Base-by-base conservation (phyloP, 30 jellyfish, hydroid and myxozoan species). In the Pseudorhiza aurosa region DNA sequence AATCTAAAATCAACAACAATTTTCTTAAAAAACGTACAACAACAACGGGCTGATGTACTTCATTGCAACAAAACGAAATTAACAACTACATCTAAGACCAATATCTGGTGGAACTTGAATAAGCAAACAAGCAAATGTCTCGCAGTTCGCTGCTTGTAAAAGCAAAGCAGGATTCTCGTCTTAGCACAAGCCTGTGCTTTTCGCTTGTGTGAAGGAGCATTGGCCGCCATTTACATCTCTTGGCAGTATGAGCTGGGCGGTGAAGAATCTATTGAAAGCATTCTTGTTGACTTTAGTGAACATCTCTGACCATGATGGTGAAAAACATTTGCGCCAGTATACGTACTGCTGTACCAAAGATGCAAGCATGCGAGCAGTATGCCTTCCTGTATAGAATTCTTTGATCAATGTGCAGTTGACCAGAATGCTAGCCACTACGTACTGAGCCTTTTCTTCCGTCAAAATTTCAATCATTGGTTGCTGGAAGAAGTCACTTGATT, bases 391-490 rank as follows among this genome's bases (percentile, higher is more conserved):
- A 27, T 46, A 46, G 22, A 24, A 37, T 32, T 60, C 51, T 28
- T 60, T 33, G 17, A 49, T 49, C 18, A 60, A 18, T 0, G 75
- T 60, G 17, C 10, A 33, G 50, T 60, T 60, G 75, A 60, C 30
- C 25, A 60, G 44, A 14, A 60, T 60, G 26, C 75, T 60, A 8
- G 75, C 75, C 26, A 60, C 75, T 1, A 60, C 37, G 44, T 33
- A 28, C 14, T 60, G 14, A 2, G 25, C 32, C 4, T 60, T 60
- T 32, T 60, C 75, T 28, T 60, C 75, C 2, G 75, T 60, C 19
- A 60, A 21, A 12, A 60, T 60, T 27, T 60, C 75, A 60, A 60
- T 60, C 75, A 60, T 27, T 27, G 75, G 75, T 4, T 25, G 46
- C 30, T 28, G 51, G 0, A 28, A 4, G 5, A 24, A 22, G 25